Evolutionary conservation across 2,113 vertebrate species (phyloP).

Genomic region (Pionites leucogaster): DNA sequence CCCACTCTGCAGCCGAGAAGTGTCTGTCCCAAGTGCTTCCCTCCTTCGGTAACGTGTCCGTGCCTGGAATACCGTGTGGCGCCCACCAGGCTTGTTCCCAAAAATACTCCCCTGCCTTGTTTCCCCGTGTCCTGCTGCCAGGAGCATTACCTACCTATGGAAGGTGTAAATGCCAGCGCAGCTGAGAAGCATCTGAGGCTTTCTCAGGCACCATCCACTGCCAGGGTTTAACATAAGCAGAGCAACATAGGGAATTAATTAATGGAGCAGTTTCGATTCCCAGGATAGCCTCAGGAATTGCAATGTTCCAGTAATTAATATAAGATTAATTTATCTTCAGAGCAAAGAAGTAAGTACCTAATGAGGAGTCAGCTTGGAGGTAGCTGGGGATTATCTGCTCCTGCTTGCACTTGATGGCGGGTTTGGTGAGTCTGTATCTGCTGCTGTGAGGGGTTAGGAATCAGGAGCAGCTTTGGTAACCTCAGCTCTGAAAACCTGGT

Average conservation of each 20-base stretch:
- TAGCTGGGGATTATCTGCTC: fast-evolving
- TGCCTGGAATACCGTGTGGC: background rate
- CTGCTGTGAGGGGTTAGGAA: background rate
- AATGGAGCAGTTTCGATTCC: background rate
- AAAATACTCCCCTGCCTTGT: background rate
- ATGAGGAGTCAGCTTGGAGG: background rate
- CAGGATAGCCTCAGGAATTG: background rate
- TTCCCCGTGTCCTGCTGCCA: fast-evolving
- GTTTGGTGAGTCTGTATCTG: background rate
- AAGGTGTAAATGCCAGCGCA: background rate
- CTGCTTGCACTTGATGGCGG: background rate
- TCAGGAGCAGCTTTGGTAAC: background rate
- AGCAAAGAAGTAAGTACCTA: background rate
- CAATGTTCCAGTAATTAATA: background rate
- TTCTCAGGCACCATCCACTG: background rate
- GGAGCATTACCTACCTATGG: background rate
- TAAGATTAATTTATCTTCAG: background rate
- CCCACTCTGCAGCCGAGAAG: fast-evolving
- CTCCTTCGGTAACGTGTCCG: fast-evolving
- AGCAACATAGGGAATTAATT: background rate
- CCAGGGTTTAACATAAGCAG: fast-evolving
- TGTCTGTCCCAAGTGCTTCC: fast-evolving
- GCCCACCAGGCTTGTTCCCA: background rate
- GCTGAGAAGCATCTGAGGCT: background rate
- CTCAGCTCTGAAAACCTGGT: background rate